These are phyloP conservation scores for Jacana jacana DNA, from an alignment of 2,113 vertebrate genomes.

Conservation along the genomic window DNA sequence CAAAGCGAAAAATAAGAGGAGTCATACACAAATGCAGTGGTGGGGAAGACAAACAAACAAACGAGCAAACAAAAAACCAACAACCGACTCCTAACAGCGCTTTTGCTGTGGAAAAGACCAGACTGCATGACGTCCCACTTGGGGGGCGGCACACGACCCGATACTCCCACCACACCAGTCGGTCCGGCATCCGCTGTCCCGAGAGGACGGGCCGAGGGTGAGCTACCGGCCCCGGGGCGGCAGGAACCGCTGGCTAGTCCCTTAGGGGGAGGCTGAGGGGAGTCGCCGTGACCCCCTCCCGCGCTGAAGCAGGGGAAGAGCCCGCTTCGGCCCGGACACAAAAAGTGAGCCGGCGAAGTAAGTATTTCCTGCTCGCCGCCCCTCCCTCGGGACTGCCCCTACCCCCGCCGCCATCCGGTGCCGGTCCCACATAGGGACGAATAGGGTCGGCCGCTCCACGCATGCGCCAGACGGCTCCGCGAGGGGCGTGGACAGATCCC, in stretches of 20 bases:
- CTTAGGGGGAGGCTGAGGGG: fast-evolving
- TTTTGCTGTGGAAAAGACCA: too few species aligned
- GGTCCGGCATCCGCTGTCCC: fast-evolving
- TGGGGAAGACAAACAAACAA: not conserved
- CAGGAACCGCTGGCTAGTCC: not conserved
- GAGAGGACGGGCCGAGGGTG: not conserved
- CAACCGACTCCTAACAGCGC: fast-evolving
- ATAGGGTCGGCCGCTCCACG: fast-evolving
- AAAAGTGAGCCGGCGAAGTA: not conserved
- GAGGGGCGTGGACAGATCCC: not conserved
- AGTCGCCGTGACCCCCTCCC: not conserved
- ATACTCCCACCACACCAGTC: fast-evolving
- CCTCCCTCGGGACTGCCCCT: fast-evolving
- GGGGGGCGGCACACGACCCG: too few species aligned
- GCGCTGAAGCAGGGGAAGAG: not conserved
- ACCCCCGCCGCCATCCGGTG: fast-evolving
- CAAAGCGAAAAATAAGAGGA: too few species aligned
- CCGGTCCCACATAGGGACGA: fast-evolving
- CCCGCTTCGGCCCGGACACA: fast-evolving
- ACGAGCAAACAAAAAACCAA: too few species aligned
- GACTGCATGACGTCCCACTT: not conserved
- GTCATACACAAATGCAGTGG: fast-evolving
- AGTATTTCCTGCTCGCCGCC: fast-evolving
- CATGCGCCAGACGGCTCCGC: not conserved
- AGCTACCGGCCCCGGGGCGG: too few species aligned